These are phyloP conservation scores for Troides helena DNA, from an alignment of 2,888 invertebrate genomes.

Conservation along the genomic window DNA sequence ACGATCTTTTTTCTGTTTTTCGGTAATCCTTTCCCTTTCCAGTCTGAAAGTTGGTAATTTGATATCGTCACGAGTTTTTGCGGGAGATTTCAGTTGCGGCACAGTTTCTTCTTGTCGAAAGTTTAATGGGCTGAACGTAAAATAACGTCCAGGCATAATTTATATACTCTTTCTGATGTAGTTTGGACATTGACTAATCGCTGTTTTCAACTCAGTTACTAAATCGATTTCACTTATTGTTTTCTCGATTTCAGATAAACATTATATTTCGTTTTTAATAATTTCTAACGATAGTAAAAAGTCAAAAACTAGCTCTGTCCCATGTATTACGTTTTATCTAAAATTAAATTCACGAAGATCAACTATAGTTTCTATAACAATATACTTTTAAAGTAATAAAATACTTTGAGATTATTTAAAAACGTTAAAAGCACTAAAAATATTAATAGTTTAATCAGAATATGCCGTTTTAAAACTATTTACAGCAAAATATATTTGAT, in stretches of 20 bases:
- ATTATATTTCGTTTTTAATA: neutral
- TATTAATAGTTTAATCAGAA: too few relatives aligned
- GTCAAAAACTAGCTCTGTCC: too few relatives aligned
- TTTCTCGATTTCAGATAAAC: neutral
- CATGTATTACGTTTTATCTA: too few relatives aligned
- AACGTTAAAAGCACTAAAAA: too few relatives aligned
- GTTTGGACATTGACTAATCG: slow-evolving; percentile 21
- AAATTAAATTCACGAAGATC: too few relatives aligned
- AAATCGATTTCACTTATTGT: neutral
- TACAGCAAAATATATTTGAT: too few relatives aligned
- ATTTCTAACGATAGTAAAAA: too few relatives aligned
- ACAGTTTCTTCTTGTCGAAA: slow-evolving; percentile 19
- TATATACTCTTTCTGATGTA: slow-evolving; percentile 20
- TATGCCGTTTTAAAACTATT: too few relatives aligned
- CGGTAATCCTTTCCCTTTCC: slow-evolving; percentile 11
- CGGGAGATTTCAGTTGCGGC: slow-evolving; percentile 9
- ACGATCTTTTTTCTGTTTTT: neutral
- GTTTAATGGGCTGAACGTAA: slow-evolving; percentile 16
- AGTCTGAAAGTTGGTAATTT: slow-evolving; percentile 13
- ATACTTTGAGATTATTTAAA: too few relatives aligned
- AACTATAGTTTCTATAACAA: too few relatives aligned
- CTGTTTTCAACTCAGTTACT: neutral
- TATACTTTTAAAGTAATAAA: too few relatives aligned
- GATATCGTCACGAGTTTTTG: slow-evolving; percentile 15
- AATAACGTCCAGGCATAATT: slow-evolving; percentile 6